A percentile compares a stretch with the other conserved stretches of the same genome.
phyloP scores from a whole-genome alignment of 2,797 vertebrate genomes.

The Carcharodon carcharias region DNA sequence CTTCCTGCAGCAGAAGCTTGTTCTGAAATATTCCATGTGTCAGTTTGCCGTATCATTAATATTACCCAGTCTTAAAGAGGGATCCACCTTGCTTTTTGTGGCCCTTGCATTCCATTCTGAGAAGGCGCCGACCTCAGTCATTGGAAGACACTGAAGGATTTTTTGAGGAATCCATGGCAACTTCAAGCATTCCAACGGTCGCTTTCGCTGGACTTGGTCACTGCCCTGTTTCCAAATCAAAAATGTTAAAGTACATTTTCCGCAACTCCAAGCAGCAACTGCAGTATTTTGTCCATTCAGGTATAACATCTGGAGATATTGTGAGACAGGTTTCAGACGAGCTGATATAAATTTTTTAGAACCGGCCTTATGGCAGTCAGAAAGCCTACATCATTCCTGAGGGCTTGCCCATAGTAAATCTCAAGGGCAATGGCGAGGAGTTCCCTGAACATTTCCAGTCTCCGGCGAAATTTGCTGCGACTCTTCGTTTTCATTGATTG shows the following conservation, averaged over 20 bases:
- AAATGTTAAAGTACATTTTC: constrained; percentile 62
- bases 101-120: constrained; percentile 61
- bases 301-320: constrained; percentile 58
- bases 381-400: constrained; percentile 41
- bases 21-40: constrained; percentile 68
- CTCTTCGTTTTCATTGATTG: constrained; percentile 33
- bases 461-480: constrained; percentile 23
- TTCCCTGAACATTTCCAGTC: constrained; percentile 35
- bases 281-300: constrained; percentile 66
- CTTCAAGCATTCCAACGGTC: constrained; percentile 54
- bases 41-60: constrained; percentile 70
- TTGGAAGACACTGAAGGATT: constrained; percentile 40
- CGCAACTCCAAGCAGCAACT: constrained; percentile 50
- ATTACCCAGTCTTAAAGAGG: constrained; percentile 55
- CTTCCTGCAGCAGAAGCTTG: constrained; percentile 67
- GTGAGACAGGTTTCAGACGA: constrained; percentile 50
- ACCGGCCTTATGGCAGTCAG: constrained; percentile 38
- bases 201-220: constrained; percentile 56
- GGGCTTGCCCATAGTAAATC: constrained; percentile 20
- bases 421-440: constrained; percentile 31
- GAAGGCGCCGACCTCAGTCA: constrained; percentile 56
- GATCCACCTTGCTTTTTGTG: constrained; percentile 61
- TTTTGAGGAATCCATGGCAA: constrained; percentile 57
- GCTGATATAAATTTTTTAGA: constrained; percentile 38
- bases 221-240: constrained; percentile 65